Base-by-base conservation (phyloP, 2,797 vertebrate genomes). In the Myotis daubentonii region DNA sequence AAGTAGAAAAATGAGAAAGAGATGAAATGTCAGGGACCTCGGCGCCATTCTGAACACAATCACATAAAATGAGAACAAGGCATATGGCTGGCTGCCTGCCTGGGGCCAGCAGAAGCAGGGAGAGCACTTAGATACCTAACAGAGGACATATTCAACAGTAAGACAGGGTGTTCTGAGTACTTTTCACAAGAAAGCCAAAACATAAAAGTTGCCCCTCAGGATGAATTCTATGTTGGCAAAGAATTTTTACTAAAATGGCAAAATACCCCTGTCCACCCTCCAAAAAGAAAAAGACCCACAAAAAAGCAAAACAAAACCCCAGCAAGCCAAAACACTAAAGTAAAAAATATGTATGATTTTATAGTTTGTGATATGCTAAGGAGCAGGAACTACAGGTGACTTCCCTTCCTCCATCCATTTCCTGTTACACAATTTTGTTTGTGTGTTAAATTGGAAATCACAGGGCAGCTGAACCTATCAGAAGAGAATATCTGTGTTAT, bases 161-260 rank as follows among this genome's bases (percentile, higher is more conserved):
- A 87, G 60, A 76, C 87, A 85, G 13, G 65, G 62, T 51, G 28
- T 8, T 30, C 81, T 65, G 12, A 82, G 47, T 55, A 30, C 30
- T 79, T 94, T 95, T 74, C 55, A 75, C 44, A 60, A 94, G 62
- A 84, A 93, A 53, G 62, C 65, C 71, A 94, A 76, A 60, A n/a
- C 87, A 38, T 16, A 84, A 71, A 89, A 86, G 68, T 12, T 62
- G 6, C 19, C 66, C 28, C 10, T 28, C 55, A 62, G 55, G 87
- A 93, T 78, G n/a, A 81, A 92, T 95, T 95, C 68, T 84, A 75
- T 47, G 85, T 92, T 11, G 51, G 30, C 47, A 93, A 90, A 83
- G 17, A 85, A 71, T 71, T 90, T 55, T 23, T 91, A 36, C 53
- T 76, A 87, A 88, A 88, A 82, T 57, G 51, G 86, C 49, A 49